Conservation (phyloP, 1,140 invertebrate genomes). For the Doryteuthis pealeii region DNA sequence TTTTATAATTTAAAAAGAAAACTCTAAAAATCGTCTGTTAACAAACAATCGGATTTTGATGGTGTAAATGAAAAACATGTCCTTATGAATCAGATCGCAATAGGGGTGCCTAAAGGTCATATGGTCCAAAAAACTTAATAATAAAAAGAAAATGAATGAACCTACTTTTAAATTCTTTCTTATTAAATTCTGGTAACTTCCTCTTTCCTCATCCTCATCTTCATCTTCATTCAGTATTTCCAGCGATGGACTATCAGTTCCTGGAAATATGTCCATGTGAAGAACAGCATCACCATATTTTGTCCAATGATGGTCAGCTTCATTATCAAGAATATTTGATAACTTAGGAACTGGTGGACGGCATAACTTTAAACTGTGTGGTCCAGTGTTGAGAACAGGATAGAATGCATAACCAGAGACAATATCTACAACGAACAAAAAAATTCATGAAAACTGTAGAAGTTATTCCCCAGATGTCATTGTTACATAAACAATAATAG, state of each 20-base stretch:
- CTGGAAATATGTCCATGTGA: slow-evolving; percentile 53
- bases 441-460: too few relatives aligned
- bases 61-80: too few relatives aligned
- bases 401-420: slow-evolving; percentile 38
- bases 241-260: slow-evolving; percentile 48
- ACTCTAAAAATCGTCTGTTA: too few relatives aligned
- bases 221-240: slow-evolving; percentile 54
- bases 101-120: too few relatives aligned
- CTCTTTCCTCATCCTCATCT: slow-evolving; percentile 48
- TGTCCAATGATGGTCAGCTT: slow-evolving; percentile 34
- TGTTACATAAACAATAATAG: too few relatives aligned
- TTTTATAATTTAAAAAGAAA: too few relatives aligned
- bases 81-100: too few relatives aligned
- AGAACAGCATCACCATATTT: slow-evolving; percentile 50
- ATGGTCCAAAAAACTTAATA: too few relatives aligned
- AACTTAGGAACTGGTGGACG: slow-evolving; percentile 49
- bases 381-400: slow-evolving; percentile 50
- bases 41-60: too few relatives aligned
- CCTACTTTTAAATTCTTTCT: not conserved
- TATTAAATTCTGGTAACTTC: slow-evolving; percentile 45
- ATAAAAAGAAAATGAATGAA: not conserved
- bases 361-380: slow-evolving; percentile 52
- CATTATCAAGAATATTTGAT: slow-evolving; percentile 39
- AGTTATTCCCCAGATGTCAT: too few relatives aligned
- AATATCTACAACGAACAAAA: slow-evolving; percentile 34